Percentiles rank a stretch among this genome's conserved stretches.
Evolutionary conservation across 2,113 vertebrate species (phyloP).

Genomic region (Asarcornis scutulata): DNA sequence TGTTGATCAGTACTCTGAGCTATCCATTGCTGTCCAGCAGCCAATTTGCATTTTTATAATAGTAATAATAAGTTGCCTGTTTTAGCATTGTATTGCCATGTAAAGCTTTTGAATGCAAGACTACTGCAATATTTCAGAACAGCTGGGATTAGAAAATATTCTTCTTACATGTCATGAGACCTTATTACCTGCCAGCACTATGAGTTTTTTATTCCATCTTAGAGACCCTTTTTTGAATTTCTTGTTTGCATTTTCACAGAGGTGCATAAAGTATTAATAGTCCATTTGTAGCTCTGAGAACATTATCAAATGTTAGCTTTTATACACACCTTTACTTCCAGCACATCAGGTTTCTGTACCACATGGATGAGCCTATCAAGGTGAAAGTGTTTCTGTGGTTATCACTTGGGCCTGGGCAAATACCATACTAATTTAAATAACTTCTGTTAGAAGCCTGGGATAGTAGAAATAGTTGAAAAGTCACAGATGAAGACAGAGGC

Average conservation of each 20-base stretch:
- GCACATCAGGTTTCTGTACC: background rate
- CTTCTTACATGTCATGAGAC: fast-evolving
- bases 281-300: background rate
- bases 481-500: background rate
- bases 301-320: background rate
- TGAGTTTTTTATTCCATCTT: background rate
- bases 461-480: background rate
- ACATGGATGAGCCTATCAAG: background rate
- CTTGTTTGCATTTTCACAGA: background rate
- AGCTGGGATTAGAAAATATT: background rate
- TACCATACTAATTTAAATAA: background rate
- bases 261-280: background rate
- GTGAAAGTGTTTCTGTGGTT: background rate
- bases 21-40: background rate
- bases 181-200: background rate
- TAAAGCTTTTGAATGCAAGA: background rate
- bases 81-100: background rate
- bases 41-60: background rate
- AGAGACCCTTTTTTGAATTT: background rate
- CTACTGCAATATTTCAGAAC: background rate
- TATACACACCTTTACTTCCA: background rate
- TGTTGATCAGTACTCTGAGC: background rate
- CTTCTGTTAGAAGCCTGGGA: background rate
- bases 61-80: background rate
- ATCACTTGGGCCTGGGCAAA: background rate